Evolutionary conservation across 1,140 invertebrate genomes (phyloP).

Genomic region (Pachypsylla venusta): DNA sequence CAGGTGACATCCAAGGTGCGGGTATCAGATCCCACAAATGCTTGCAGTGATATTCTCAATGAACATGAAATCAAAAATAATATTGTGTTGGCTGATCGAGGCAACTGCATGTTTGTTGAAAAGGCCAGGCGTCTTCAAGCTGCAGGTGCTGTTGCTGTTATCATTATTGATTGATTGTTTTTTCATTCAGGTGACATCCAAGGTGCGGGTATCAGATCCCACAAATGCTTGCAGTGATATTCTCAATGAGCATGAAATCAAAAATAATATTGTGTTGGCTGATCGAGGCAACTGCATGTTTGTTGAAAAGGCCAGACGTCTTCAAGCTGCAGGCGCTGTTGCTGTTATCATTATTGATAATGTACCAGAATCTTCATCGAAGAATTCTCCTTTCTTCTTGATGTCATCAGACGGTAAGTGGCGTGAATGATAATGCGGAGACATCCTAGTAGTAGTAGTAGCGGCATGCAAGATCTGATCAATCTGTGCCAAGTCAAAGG

Average conservation of each 20-base stretch:
- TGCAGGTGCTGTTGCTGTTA: conserved; percentile 66
- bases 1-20: conserved; percentile 43
- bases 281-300: conserved; percentile 89
- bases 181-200: conserved; percentile 36
- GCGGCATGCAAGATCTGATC: no score
- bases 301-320: conserved; percentile 75
- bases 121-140: conserved; percentile 76
- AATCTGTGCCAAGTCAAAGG: no score
- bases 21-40: conserved; percentile 48
- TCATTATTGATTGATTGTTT: conserved; percentile 53
- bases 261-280: conserved; percentile 67
- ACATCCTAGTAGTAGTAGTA: no score
- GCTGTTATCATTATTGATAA: conserved; percentile 85
- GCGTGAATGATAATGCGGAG: no score
- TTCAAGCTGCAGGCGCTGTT: conserved; percentile 68
- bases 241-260: conserved; percentile 41
- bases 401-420: conserved; percentile 92
- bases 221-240: conserved; percentile 50
- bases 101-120: conserved; percentile 90
- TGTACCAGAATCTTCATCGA: conserved; percentile 48
- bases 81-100: conserved; percentile 71
- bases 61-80: conserved; percentile 44
- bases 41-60: conserved; percentile 52
- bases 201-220: conserved; percentile 48
- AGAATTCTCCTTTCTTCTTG: conserved; percentile 67